Percentiles rank a stretch among this genome's conserved stretches.
Evolutionary conservation across 2,888 invertebrate species (phyloP).

Genomic region (Enchytraeus crypticus): DNA sequence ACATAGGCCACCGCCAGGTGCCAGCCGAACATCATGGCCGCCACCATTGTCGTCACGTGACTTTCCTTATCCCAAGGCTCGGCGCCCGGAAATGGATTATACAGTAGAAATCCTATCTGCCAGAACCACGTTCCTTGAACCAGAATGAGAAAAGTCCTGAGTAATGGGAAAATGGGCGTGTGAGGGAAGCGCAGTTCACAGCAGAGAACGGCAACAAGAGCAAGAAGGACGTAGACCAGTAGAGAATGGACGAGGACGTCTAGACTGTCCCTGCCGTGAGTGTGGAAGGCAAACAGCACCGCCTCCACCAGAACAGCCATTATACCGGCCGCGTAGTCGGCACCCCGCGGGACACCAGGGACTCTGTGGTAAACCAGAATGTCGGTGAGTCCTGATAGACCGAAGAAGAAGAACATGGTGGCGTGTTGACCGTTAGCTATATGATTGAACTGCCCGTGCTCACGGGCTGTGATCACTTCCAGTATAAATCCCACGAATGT

Average conservation of each 20-base stretch:
- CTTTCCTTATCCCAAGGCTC: conserved; percentile 39
- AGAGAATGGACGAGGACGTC: conserved; percentile 49
- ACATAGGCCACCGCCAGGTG: conserved; percentile 35
- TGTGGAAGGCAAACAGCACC: conserved; percentile 51
- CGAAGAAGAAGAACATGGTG: conserved; percentile 53
- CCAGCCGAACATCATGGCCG: conserved; percentile 47
- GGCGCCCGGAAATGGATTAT: conserved; percentile 45
- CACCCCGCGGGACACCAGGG: conserved; percentile 44
- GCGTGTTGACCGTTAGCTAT: conserved; percentile 51
- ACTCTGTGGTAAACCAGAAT: conserved; percentile 40
- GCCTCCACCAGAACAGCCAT: conserved; percentile 50
- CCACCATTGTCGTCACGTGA: conserved; percentile 49
- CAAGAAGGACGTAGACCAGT: conserved; percentile 47
- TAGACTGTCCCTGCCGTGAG: conserved; percentile 47
- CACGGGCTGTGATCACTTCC: conserved; percentile 44
- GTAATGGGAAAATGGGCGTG: conserved; percentile 43
- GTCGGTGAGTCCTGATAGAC: conserved; percentile 48
- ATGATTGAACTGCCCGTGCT: conserved; percentile 38
- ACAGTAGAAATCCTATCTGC: conserved; percentile 52
- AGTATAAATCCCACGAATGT: conserved; percentile 37
- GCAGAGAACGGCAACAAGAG: conserved; percentile 36
- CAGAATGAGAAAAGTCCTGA: conserved; percentile 47
- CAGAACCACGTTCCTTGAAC: conserved; percentile 54
- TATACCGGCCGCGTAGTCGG: conserved; percentile 47
- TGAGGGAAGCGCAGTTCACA: conserved; percentile 46